Evolutionary conservation across 2,888 invertebrate species (phyloP).

Genomic region (Troglohyphantes excavatus): DNA sequence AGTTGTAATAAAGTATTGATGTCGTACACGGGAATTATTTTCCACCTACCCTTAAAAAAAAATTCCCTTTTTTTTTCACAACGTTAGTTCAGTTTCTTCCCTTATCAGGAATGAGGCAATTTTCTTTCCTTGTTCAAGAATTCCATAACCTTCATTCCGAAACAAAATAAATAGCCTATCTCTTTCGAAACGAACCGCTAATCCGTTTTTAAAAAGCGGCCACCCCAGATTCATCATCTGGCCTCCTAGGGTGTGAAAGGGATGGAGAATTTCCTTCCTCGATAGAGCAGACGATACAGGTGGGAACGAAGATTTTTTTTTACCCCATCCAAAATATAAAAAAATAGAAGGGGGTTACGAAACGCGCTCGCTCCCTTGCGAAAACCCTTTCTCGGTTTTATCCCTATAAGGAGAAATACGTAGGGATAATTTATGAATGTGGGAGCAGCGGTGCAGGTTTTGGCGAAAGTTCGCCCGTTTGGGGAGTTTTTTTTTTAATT

Average conservation of each 20-base stretch:
- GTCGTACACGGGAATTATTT: not conserved
- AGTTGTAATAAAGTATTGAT: no score
- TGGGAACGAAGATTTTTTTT: conserved; percentile 3
- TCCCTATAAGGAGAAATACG: no score
- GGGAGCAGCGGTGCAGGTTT: no score
- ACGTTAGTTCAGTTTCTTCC: not conserved
- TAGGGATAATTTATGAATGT: no score
- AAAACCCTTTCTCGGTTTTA: not conserved
- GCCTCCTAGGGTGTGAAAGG: conserved; percentile 12
- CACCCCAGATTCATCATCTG: not conserved
- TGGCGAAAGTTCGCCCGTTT: no score
- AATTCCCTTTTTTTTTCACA: not conserved
- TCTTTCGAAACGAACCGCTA: conserved; percentile 1
- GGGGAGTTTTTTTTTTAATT: no score
- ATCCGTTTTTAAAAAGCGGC: conserved; percentile 26
- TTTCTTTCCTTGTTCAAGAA: conserved; percentile 7
- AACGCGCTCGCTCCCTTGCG: conserved; percentile 10
- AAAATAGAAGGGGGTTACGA: conserved; percentile 1
- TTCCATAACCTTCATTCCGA: conserved; percentile 14
- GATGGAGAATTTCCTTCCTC: not conserved
- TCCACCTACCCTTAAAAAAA: not conserved
- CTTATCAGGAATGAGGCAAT: not conserved
- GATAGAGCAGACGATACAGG: not conserved
- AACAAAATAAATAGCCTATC: conserved; percentile 16
- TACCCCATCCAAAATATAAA: not conserved